Evolutionary conservation across 2,888 invertebrate species (phyloP).

Genomic region (Leucophenga montana): DNA sequence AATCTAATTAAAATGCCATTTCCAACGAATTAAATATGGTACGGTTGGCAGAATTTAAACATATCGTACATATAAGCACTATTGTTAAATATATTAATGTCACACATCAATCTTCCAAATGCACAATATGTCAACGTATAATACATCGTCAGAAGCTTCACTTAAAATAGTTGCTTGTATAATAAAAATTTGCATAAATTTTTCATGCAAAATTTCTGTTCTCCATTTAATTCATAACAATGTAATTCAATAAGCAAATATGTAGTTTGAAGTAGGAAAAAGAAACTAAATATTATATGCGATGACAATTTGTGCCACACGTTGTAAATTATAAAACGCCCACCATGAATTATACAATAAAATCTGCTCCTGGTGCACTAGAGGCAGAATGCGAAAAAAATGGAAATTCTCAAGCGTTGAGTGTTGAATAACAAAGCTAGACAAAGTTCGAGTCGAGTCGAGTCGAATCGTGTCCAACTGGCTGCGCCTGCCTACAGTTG

Average conservation of each 20-base stretch:
- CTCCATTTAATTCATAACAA: neutral
- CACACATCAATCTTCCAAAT: conserved; percentile 22
- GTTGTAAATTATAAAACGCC: conserved; percentile 10
- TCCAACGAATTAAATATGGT: conserved; percentile 5
- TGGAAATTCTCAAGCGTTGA: no score
- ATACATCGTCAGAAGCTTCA: no score
- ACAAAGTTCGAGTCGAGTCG: conserved; percentile 26
- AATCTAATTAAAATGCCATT: conserved; percentile 26
- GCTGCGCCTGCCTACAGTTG: conserved; percentile 46
- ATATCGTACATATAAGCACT: no score
- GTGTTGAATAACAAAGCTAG: no score
- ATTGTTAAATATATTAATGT: conserved; percentile 18
- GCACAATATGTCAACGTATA: neutral
- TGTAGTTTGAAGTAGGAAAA: neutral
- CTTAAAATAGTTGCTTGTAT: neutral
- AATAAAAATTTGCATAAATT: neutral
- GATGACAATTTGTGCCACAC: neutral
- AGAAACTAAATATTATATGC: neutral
- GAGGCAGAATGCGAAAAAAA: neutral
- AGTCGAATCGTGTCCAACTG: conserved; percentile 6
- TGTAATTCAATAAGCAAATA: conserved; percentile 9
- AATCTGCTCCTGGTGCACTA: conserved; percentile 24
- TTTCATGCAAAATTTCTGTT: neutral
- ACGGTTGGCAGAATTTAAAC: conserved; percentile 8
- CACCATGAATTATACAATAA: conserved; percentile 27